Conservation (phyloP, 2,888 invertebrate species). For the Myopa testacea region DNA sequence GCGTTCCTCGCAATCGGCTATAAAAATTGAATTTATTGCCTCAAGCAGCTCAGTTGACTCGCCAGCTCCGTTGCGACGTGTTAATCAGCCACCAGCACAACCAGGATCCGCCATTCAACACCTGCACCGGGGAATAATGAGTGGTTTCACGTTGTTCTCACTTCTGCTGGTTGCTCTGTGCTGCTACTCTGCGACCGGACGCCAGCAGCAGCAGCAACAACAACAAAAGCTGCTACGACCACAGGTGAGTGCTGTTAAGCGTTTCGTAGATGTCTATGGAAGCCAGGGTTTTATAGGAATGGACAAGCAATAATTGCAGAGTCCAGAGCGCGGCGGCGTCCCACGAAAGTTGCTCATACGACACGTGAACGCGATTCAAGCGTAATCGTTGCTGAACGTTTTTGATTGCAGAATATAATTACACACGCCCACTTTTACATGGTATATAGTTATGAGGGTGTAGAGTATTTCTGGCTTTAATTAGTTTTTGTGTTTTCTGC, state of each 20-base stretch:
- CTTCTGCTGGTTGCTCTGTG: conserved; percentile 57
- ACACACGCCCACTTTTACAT: no score
- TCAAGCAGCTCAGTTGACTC: conserved; percentile 50
- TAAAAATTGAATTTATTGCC: conserved; percentile 52
- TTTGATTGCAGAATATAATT: no score
- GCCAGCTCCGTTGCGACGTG: background rate
- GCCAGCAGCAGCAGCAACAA: conserved; percentile 49
- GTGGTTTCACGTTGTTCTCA: conserved; percentile 56
- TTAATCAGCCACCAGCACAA: background rate
- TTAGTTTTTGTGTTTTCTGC: no score
- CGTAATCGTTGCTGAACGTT: no score
- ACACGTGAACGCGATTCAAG: no score
- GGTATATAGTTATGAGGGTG: no score
- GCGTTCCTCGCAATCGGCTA: conserved; percentile 49
- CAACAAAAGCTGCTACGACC: conserved; percentile 33
- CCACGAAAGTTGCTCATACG: no score
- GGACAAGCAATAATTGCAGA: no score
- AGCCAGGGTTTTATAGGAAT: no score
- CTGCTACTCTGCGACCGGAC: conserved; percentile 55
- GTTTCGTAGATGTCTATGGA: background rate
- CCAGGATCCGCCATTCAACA: background rate
- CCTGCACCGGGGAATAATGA: conserved; percentile 48
- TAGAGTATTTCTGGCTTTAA: no score
- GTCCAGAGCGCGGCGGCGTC: no score
- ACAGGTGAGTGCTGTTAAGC: conserved; percentile 53